Evolutionary conservation across 2,888 invertebrate genomes (phyloP).

Genomic region (Lingula anatina): DNA sequence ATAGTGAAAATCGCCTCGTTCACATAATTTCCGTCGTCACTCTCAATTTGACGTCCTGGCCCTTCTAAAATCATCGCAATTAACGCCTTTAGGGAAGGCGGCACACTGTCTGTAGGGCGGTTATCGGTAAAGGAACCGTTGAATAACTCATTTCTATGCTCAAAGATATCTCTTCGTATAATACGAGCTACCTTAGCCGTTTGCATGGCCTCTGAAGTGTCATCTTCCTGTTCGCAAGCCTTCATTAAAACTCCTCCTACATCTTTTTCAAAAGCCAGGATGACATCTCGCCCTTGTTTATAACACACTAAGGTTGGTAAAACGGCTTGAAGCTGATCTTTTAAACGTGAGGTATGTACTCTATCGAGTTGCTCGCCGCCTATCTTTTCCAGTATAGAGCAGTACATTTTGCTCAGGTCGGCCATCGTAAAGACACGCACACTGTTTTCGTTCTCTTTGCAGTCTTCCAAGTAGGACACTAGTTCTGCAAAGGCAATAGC

Average conservation of each 20-base stretch:
- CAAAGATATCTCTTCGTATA: not conserved
- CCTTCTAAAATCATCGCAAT: not conserved
- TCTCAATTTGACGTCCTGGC: not conserved
- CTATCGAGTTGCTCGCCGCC: not conserved
- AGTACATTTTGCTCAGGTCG: not conserved
- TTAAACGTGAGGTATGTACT: not conserved
- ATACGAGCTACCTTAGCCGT: not conserved
- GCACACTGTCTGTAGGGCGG: not conserved
- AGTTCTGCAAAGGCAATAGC: not conserved
- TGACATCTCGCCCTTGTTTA: not conserved
- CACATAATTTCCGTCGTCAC: not conserved
- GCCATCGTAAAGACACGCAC: not conserved
- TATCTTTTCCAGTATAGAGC: not conserved
- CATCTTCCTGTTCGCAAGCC: constrained; percentile 1
- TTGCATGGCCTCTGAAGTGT: not conserved
- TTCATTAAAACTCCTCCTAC: not conserved
- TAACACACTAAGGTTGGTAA: not conserved
- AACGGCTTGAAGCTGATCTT: not conserved
- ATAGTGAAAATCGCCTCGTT: not conserved
- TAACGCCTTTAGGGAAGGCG: not conserved
- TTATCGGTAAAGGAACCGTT: not conserved
- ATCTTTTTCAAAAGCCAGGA: not conserved
- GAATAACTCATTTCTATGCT: not conserved
- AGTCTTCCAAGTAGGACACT: not conserved
- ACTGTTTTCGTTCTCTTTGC: not conserved